Base-by-base conservation (phyloP, 1,140 invertebrate genomes). In the Papilio machaon region DNA sequence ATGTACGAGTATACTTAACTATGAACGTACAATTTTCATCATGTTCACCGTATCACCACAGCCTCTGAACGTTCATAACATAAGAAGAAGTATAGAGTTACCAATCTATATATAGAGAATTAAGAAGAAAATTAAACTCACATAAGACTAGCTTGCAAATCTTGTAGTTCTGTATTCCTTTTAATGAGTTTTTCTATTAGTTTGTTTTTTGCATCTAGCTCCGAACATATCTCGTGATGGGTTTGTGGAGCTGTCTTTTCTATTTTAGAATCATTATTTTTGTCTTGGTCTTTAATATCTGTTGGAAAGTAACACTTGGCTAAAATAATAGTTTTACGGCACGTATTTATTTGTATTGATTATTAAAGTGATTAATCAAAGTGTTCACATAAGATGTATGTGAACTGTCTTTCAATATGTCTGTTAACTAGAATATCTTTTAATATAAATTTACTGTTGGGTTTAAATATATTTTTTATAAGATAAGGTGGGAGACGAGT, bases 121-220 rank as follows among this genome's bases (percentile, higher is more conserved):
- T 35, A 3, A 64, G 79, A 13, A 73, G 43, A 23, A 54, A 77
- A 15, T 54, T 49, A 73, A 70, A 82, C 81, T 86, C 86, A 94
- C 92, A 91, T 90, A 60, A 90, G 30, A 81, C 87, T 87, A 11
- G 84, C 76, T 85, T 90, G 89, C 4, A 52, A 43, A 80, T 87
- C 82, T 86, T 93, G 87, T 35, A 93, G 81, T 70, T 89, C 84
- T 30, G 80, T 64, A 54, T 89, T 86, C 74, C 80, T 87, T 73
- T 82, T 70, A 81, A 87, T 81, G 35, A 92, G 86, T 30, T 82
- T 19, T 49, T 88, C 83, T 52, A 91, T 87, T 81, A 87, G 75
- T 17, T 87, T 84, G 38, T 88, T 84, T 82, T 90, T 91, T n/a
- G 81, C 78, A 73, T 88, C 81, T 52, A 93, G 70, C 83, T 90